Conservation (phyloP, 2,113 vertebrate species). For the Hipposideros armiger region DNA sequence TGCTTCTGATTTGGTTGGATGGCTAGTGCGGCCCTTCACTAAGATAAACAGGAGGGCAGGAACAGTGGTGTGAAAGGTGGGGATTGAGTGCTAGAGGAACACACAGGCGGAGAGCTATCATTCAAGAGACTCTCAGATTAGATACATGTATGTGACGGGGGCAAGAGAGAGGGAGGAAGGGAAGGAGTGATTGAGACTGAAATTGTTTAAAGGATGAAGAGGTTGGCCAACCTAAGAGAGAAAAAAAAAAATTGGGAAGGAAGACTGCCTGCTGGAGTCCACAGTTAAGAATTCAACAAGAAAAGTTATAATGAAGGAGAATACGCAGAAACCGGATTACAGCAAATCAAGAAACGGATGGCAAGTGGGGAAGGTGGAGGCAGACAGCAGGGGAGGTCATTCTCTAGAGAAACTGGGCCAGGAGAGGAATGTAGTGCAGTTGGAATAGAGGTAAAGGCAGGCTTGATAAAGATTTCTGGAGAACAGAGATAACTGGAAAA, state of each 20-base stretch:
- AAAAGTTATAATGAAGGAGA: not conserved
- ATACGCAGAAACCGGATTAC: not conserved
- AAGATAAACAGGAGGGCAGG: not conserved
- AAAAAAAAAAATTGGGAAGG: not conserved
- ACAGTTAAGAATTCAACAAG: not conserved
- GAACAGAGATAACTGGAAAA: not conserved
- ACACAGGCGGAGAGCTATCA: not conserved
- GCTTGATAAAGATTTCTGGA: not conserved
- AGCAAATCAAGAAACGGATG: not conserved
- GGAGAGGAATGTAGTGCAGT: not conserved
- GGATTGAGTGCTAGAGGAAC: not conserved
- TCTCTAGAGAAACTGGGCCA: not conserved
- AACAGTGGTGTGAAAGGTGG: not conserved
- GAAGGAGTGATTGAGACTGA: not conserved
- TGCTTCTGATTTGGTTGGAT: not conserved
- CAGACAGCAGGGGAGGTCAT: not conserved
- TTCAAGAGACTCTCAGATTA: not conserved
- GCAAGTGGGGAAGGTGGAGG: not conserved
- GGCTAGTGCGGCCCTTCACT: not conserved
- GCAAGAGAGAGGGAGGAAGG: accelerated
- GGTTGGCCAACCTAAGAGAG: not conserved
- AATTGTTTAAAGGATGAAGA: not conserved
- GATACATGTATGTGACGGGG: accelerated
- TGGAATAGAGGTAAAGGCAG: not conserved
- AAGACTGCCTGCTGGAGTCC: not conserved